Conservation (phyloP, 1,140 invertebrate species). For the Metaphire vulgaris region DNA sequence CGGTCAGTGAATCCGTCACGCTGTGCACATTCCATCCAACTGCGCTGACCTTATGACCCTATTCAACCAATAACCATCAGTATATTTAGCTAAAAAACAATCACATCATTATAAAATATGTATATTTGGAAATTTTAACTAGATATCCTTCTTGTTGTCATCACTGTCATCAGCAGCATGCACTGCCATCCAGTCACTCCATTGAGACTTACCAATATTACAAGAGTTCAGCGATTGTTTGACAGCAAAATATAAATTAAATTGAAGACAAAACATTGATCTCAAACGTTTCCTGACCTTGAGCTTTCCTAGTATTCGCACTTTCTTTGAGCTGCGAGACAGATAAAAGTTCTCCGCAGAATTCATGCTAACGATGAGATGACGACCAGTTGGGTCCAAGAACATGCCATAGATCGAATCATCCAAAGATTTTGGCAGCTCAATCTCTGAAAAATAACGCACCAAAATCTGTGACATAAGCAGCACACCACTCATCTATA, state of each 20-base stretch:
- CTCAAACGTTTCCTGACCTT: slow-evolving; percentile 40
- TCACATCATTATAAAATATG: too few species aligned
- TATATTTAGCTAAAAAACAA: too few species aligned
- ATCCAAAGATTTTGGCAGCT: slow-evolving; percentile 41
- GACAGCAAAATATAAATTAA: not conserved
- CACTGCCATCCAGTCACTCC: too few species aligned
- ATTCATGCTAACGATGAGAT: slow-evolving; percentile 69
- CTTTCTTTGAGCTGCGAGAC: slow-evolving; percentile 61
- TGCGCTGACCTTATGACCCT: slow-evolving; percentile 77
- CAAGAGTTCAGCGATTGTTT: too few species aligned
- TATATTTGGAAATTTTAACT: too few species aligned
- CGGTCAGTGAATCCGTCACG: slow-evolving; percentile 58
- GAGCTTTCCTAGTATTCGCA: slow-evolving; percentile 54
- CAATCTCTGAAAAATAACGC: slow-evolving; percentile 43
- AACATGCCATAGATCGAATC: slow-evolving; percentile 65
- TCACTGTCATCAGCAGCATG: too few species aligned
- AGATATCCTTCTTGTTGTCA: too few species aligned
- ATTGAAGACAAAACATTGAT: not conserved
- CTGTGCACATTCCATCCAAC: slow-evolving; percentile 81
- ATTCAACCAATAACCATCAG: too few species aligned
- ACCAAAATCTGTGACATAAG: slow-evolving; percentile 23
- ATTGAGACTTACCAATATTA: too few species aligned
- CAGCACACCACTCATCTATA: slow-evolving; percentile 11
- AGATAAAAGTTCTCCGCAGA: slow-evolving; percentile 73
- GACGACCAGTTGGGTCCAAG: slow-evolving; percentile 77